Base-by-base conservation (phyloP, 2,888 invertebrate species). In the Amaurobius ferox region DNA sequence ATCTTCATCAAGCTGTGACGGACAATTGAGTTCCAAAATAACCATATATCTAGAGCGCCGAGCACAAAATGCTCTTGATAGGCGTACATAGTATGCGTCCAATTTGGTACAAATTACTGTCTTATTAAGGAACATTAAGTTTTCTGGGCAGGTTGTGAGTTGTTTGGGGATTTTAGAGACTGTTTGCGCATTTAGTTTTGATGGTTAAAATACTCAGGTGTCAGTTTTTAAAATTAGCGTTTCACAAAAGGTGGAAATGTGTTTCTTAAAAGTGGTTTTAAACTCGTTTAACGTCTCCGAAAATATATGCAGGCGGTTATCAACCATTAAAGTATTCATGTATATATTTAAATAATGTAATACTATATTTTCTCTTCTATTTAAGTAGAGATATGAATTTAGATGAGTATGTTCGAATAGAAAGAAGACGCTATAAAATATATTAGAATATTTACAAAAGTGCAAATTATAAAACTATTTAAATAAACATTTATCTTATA, bases 1-100 rank as follows among this genome's bases (percentile, higher is more conserved):
- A 23, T 55, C 16, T 23, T 23, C 19, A 55, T 55, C 55, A 55
- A 16, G 16, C 19, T 55, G 55, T 55, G 55, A 55, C 23, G 55
- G 55, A 55, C 55, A 55, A 23, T 55, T 55, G 55, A 23, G 55
- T 55, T 55, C 44, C 23, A 55, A 55, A 55, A 55, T 55, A 55
- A 55, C 55, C 23, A 16, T 55, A 55, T 55, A 55, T 55, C 23
- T 55, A 55, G 55, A 55, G 16, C 55, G 55, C 11, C 23, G 23
- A 23, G 5, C 0, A 3, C 2, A 3, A 23, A n/a, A 5, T 35
- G 44, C 44, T 5, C 11, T 23, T 44, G 9, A 3, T 55, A n/a
- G 55, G 7, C 23, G 55, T 23, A 55, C 19, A 55, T 23, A 5
- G 23, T 55, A 55, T 1, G 19, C 19, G 55, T 23, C 55, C 55